phyloP scores from a whole-genome alignment of 2,797 vertebrate genomes.

The Rhinoraja longicauda region DNA sequence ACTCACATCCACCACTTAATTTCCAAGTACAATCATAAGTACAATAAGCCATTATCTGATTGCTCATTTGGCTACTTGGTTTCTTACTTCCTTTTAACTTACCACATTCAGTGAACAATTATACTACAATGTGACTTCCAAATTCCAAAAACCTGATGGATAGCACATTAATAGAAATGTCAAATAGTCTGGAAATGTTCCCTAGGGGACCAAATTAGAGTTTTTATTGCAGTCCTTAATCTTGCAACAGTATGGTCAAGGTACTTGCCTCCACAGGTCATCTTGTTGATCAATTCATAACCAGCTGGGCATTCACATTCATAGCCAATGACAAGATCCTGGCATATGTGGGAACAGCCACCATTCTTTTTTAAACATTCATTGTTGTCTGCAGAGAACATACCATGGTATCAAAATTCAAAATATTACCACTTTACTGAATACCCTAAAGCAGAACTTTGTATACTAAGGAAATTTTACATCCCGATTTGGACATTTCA shows the following conservation, averaged over 20 bases:
- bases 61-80: too few relatives aligned
- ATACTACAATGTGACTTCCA: too few relatives aligned
- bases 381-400: slow-evolving; percentile 67
- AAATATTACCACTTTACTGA: not conserved
- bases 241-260: not conserved
- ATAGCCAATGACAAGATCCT: slow-evolving; percentile 80
- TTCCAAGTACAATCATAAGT: too few relatives aligned
- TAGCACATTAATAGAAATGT: too few relatives aligned
- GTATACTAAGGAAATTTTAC: not conserved
- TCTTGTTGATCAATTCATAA: slow-evolving; percentile 84
- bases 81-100: too few relatives aligned
- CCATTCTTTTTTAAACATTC: slow-evolving; percentile 93
- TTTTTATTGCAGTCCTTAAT: not conserved
- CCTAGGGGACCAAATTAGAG: too few relatives aligned
- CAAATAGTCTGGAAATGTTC: too few relatives aligned
- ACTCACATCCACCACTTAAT: too few relatives aligned
- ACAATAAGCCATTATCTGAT: too few relatives aligned
- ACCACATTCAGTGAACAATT: too few relatives aligned
- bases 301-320: slow-evolving; percentile 89
- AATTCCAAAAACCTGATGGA: too few relatives aligned
- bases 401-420: not conserved
- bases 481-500: not conserved
- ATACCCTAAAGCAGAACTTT: not conserved
- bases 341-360: slow-evolving; percentile 92
- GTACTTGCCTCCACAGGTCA: slow-evolving; percentile 82